Conservation (phyloP, 1,140 invertebrate genomes). For the Penaeus chinensis region DNA sequence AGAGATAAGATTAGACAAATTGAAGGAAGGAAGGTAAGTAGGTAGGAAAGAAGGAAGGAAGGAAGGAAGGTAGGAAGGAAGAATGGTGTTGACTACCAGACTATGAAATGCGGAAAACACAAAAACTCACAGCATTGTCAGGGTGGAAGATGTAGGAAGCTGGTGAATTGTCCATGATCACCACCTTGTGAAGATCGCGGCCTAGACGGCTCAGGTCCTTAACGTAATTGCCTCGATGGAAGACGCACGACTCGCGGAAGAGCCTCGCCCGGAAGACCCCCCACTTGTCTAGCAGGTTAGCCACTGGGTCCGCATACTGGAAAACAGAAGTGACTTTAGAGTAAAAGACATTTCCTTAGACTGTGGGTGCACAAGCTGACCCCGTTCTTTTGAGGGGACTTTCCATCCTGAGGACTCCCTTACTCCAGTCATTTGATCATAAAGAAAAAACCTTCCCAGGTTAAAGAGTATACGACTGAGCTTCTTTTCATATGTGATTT, state of each 20-base stretch:
- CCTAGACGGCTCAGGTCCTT: constrained; percentile 99
- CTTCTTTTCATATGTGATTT: too few relatives aligned
- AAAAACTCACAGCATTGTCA: constrained; percentile 94
- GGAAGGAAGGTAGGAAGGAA: not conserved
- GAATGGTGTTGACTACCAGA: not conserved
- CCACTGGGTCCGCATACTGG: constrained; percentile 98
- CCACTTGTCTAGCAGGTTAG: constrained; percentile 97
- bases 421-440: too few relatives aligned
- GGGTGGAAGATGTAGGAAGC: constrained; percentile 99
- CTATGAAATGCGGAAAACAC: not conserved
- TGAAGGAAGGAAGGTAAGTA: too few relatives aligned
- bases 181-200: constrained; percentile 93
- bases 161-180: constrained; percentile 99
- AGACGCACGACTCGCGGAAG: constrained; percentile 99
- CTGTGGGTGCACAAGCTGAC: too few relatives aligned
- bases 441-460: too few relatives aligned
- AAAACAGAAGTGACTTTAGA: constrained; percentile 64
- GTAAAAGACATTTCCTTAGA: not conserved
- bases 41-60: not conserved
- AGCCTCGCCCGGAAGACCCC: constrained; percentile 95
- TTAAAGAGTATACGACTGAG: too few relatives aligned
- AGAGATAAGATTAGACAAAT: too few relatives aligned
- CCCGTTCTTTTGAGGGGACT: too few relatives aligned
- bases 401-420: too few relatives aligned
- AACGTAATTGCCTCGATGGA: constrained; percentile 99